Percentiles rank a stretch among this genome's conserved stretches.
These are phyloP conservation scores for Drosophila hydei DNA, from an alignment of 1,140 invertebrate species.

Conservation along the genomic window DNA sequence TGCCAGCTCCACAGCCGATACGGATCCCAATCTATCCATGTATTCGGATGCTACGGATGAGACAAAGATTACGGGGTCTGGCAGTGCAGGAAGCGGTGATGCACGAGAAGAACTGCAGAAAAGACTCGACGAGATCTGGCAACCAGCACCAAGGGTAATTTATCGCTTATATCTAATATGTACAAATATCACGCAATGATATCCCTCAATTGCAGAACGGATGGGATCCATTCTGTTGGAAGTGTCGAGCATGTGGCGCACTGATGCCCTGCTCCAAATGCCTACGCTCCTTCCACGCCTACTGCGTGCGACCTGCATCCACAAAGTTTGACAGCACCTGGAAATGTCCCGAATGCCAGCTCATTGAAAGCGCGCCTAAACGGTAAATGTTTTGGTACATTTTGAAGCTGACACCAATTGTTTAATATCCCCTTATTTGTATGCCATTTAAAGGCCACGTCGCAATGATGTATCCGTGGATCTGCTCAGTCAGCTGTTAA, in stretches of 20 bases:
- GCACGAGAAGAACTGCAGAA: conserved; percentile 43
- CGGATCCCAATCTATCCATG: conserved; percentile 43
- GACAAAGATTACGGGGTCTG: conserved; percentile 5
- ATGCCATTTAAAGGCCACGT: conserved; percentile 50
- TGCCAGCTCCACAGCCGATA: conserved; percentile 24
- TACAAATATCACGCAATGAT: background rate
- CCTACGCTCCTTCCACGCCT: conserved; percentile 92
- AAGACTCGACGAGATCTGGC: conserved; percentile 51
- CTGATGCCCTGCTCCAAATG: conserved; percentile 91
- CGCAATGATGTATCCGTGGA: conserved; percentile 72
- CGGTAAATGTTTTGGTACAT: conserved; percentile 60
- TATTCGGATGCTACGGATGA: conserved; percentile 51
- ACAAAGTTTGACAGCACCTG: conserved; percentile 86
- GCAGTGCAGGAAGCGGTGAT: conserved; percentile 5
- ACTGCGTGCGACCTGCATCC: conserved; percentile 88
- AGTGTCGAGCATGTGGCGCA: conserved; percentile 89
- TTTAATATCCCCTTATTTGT: background rate
- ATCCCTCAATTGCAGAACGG: conserved; percentile 56
- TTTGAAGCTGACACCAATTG: background rate
- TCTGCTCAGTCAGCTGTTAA: conserved; percentile 71
- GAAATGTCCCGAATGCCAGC: conserved; percentile 94
- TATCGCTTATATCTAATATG: background rate
- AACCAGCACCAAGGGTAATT: conserved; percentile 64
- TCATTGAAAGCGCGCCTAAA: conserved; percentile 91
- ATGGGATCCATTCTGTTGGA: conserved; percentile 94